These are phyloP conservation scores for Apostichopus parvimensis DNA, from an alignment of 35 echinoderm and acorn worm species.

Conservation along the genomic window DNA sequence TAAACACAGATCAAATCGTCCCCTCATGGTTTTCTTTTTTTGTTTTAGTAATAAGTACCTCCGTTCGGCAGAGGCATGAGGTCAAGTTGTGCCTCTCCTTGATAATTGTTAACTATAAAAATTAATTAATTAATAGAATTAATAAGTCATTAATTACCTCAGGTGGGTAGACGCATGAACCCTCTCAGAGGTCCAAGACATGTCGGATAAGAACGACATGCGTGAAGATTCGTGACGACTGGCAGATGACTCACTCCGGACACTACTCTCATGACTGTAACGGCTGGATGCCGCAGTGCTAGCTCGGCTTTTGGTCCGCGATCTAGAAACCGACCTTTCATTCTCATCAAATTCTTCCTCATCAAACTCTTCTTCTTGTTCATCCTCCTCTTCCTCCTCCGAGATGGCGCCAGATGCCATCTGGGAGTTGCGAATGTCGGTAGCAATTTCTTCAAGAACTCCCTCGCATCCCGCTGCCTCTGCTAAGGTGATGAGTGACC, in stretches of 20 bases:
- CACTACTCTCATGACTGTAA: conserved; percentile 48
- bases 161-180: conserved; percentile 77
- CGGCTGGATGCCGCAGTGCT: conserved; percentile 57
- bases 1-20: no score
- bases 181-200: conserved; percentile 88
- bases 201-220: conserved; percentile 82
- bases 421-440: conserved; percentile 68
- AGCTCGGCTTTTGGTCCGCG: conserved; percentile 54
- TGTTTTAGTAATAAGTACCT: no score
- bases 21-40: no score
- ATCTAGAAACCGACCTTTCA: not conserved
- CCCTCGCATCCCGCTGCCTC: conserved; percentile 89
- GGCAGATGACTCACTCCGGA: not conserved
- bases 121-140: not conserved
- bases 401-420: conserved; percentile 13
- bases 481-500: conserved; percentile 85
- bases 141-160: conserved; percentile 48
- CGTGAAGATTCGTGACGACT: conserved; percentile 64
- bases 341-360: conserved; percentile 13
- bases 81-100: not conserved
- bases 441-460: conserved; percentile 70
- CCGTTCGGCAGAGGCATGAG: not conserved
- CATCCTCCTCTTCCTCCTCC: conserved; percentile 2
- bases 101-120: not conserved
- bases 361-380: conserved; percentile 5